These are phyloP conservation scores for Leptura quadrifasciata DNA, from an alignment of 2,888 invertebrate genomes.

Conservation along the genomic window DNA sequence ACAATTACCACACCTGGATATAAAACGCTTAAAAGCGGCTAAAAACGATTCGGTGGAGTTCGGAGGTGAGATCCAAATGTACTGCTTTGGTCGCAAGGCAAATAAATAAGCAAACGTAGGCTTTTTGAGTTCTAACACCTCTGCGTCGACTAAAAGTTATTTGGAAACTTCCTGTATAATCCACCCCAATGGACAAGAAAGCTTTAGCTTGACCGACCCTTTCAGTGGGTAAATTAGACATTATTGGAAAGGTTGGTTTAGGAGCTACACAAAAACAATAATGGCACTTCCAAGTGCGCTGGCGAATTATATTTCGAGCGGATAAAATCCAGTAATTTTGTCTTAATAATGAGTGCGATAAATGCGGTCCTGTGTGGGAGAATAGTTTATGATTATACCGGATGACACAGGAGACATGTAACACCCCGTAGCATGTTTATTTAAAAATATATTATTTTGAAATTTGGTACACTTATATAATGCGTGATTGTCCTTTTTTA, in stretches of 20 bases:
- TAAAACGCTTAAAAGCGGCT: conserved; percentile 25
- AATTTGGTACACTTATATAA: too few relatives aligned
- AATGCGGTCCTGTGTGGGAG: neutral
- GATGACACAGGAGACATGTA: too few relatives aligned
- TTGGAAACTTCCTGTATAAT: conserved; percentile 26
- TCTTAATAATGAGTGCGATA: conserved; percentile 17
- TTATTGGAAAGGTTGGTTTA: conserved; percentile 33
- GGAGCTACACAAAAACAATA: conserved; percentile 22
- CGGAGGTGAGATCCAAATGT: conserved; percentile 21
- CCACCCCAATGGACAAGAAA: conserved; percentile 20
- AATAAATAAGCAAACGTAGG: conserved; percentile 20
- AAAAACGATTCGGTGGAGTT: conserved; percentile 32
- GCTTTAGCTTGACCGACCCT: conserved; percentile 36
- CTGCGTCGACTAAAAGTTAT: conserved; percentile 16
- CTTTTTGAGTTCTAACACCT: conserved; percentile 12
- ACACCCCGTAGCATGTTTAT: too few relatives aligned
- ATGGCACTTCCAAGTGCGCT: conserved; percentile 36
- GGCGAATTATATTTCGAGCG: conserved; percentile 25
- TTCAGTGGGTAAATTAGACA: conserved; percentile 27
- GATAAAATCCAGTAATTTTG: conserved; percentile 36
- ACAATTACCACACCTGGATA: conserved; percentile 20
- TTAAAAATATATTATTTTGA: too few relatives aligned
- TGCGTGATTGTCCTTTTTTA: too few relatives aligned
- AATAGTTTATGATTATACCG: too few relatives aligned
- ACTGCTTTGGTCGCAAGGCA: conserved; percentile 20